These are phyloP conservation scores for Bombus superbus DNA, from an alignment of 1,140 invertebrate genomes.

Conservation along the genomic window DNA sequence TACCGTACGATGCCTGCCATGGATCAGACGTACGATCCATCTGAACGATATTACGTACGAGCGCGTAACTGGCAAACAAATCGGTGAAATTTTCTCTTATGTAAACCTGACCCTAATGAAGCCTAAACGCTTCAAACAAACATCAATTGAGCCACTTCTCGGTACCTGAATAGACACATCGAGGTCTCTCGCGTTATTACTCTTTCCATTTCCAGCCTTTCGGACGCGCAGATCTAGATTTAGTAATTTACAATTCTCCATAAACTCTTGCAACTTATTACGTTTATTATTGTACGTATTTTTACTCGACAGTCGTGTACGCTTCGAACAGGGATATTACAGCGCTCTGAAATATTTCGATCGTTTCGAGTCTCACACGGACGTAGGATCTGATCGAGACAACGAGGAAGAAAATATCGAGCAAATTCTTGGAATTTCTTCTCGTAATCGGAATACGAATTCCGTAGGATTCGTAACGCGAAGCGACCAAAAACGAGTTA, in stretches of 20 bases:
- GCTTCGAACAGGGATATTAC: background rate
- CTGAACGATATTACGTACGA: background rate
- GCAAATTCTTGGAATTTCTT: background rate
- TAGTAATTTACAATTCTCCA: background rate
- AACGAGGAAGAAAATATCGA: no score
- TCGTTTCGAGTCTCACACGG: background rate
- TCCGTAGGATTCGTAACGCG: background rate
- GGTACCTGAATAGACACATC: no score
- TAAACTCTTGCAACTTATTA: background rate
- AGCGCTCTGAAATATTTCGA: no score
- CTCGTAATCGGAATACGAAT: background rate
- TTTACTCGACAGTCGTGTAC: background rate
- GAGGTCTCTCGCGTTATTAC: no score
- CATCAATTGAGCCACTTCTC: no score
- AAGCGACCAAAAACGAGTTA: no score
- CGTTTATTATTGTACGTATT: background rate
- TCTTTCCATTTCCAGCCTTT: background rate
- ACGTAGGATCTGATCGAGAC: background rate
- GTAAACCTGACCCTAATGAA: background rate
- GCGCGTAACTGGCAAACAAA: no score
- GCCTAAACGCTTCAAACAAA: background rate
- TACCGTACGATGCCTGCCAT: background rate
- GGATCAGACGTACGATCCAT: background rate
- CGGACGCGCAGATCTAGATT: no score
- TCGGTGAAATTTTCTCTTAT: background rate